These are phyloP conservation scores for Zoanthus sansibaricus DNA, from an alignment of 92 coral and sea anemone genomes.

Conservation along the genomic window DNA sequence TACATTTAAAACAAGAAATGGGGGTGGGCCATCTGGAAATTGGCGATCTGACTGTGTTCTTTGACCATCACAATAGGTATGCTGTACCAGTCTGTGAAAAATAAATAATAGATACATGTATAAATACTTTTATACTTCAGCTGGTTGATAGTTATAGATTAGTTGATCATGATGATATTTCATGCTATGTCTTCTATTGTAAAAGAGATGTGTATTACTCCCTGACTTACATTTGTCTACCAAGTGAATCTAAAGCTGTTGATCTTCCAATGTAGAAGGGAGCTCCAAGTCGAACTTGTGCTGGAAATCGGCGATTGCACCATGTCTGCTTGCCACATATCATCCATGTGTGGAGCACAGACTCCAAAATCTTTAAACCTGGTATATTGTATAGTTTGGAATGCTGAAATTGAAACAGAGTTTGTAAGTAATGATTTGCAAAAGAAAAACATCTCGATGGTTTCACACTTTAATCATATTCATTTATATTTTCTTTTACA, in stretches of 20 bases:
- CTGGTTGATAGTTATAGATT: conserved; percentile 16
- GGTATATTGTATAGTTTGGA: conserved; percentile 22
- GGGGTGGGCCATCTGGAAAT: conserved; percentile 36
- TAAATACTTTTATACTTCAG: conserved; percentile 29
- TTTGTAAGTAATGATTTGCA: conserved; percentile 14
- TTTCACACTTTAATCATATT: conserved; percentile 2
- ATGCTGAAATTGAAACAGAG: conserved; percentile 25
- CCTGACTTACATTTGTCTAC: conserved; percentile 31
- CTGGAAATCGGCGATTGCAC: conserved; percentile 53
- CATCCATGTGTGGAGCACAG: conserved; percentile 53
- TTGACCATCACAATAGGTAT: conserved; percentile 28
- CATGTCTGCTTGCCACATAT: conserved; percentile 57
- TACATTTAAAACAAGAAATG: conserved; percentile 6
- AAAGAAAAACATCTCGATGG: not conserved
- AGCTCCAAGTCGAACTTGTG: conserved; percentile 27
- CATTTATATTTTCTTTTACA: conserved; percentile 21
- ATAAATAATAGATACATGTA: conserved; percentile 6
- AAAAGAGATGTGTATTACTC: conserved; percentile 19
- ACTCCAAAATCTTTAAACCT: conserved; percentile 34
- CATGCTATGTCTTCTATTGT: conserved; percentile 26
- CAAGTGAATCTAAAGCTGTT: conserved; percentile 13
- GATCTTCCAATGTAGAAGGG: conserved; percentile 21
- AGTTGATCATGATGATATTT: conserved; percentile 23
- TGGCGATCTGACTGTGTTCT: conserved; percentile 42
- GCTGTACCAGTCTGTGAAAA: conserved; percentile 28